Conservation (phyloP, 1,140 invertebrate genomes). For the roundworm (Caenorhabditis elegans) region WBcel235 BX284605.5:10770001-10770500, state of each 20-base stretch:
- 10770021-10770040: neutral
- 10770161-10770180: too few species aligned
- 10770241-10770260: neutral
- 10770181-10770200: too few species aligned
- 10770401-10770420: slow-evolving; percentile 65
- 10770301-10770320: too few species aligned
- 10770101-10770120: too few species aligned
- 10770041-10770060: too few species aligned
- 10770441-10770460: slow-evolving; percentile 8
- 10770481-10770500: slow-evolving; percentile 99
- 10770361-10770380: neutral
- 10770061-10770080: too few species aligned
- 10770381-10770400: slow-evolving; percentile 66
- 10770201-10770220: too few species aligned
- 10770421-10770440: neutral
- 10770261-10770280: neutral
- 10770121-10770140: too few species aligned
- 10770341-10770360: neutral
- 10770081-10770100: too few species aligned
- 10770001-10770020: neutral
- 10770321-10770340: too few species aligned
- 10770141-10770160: too few species aligned
- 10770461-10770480: slow-evolving; percentile 96
- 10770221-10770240: neutral
- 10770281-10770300: neutral